Base-by-base conservation (phyloP, 2,113 vertebrate species). In the Semnornis frantzii region DNA sequence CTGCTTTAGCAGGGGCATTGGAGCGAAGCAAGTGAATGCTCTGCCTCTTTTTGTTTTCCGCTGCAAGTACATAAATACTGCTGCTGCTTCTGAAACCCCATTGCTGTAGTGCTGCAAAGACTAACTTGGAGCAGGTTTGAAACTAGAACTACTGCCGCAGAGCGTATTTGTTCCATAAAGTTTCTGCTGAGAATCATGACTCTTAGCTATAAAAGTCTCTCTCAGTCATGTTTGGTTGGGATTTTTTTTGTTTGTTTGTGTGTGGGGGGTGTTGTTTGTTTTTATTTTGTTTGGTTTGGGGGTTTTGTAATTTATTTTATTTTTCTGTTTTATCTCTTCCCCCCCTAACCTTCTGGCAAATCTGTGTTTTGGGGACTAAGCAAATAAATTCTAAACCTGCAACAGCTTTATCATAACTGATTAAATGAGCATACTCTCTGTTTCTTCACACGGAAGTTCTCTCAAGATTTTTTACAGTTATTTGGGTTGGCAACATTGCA, bases 11-110 rank as follows among this genome's bases (percentile, higher is more conserved):
- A 70, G 81, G 52, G 27, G 24, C 54, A 64, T 28, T 3, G 3
- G 73, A 48, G 60, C 0, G 0, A 66, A 33, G 52, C 0, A 1
- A 30, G 7, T 4, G 68, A 89, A n/a, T 0, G 1, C 31, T 82
- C 60, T 44, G 48, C 24, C 34, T 37, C 12, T 24, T 44, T 64
- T 77, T 59, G 37, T 64, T 50, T 89, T 68, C 48, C 1, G 0
- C 16, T 48, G 52, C 75, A 71, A 77, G 23, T 31, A 28, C 1
- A 0, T 64, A 75, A 85, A 60, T 0, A 46, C 44, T 46, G 0
- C 65, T 72, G 78, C 60, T 83, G 58, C 79, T 92, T 65, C 85
- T 72, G 87, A 78, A 94, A 94, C 54, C 44, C 30, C 63, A 7
- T 28, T 68, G 58, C 74, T 78, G 7, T 11, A 21, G n/a, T 12